phyloP scores from a whole-genome alignment of 1,140 invertebrate genomes.

The Colletes latitarsis region DNA sequence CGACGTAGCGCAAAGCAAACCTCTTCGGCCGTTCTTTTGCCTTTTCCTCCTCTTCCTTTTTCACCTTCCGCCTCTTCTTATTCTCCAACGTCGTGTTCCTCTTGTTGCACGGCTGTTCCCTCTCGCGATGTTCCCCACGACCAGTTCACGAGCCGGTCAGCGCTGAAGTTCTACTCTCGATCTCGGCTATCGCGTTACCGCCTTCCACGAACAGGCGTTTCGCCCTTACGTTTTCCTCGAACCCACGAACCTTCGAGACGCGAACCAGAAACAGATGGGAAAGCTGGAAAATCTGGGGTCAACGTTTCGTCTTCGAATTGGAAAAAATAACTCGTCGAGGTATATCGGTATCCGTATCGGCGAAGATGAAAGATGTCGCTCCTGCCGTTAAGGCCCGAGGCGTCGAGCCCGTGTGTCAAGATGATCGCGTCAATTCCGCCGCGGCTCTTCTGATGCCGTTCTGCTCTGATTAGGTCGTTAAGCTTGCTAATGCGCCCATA shows the following conservation, averaged over 20 bases:
- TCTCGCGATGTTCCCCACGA: slow-evolving; percentile 21
- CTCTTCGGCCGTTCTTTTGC: slow-evolving; percentile 47
- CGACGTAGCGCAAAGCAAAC: slow-evolving; percentile 71
- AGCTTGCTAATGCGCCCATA: slow-evolving; percentile 66
- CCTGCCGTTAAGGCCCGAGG: slow-evolving; percentile 47
- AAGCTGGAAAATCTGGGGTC: background rate
- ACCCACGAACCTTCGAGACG: background rate
- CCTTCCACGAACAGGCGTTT: slow-evolving; percentile 19
- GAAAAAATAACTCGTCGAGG: too few relatives aligned
- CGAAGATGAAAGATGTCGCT: slow-evolving; percentile 56
- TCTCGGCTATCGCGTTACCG: slow-evolving; percentile 58
- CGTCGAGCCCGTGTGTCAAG: slow-evolving; percentile 57
- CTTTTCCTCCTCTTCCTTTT: slow-evolving; percentile 40
- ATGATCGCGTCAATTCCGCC: slow-evolving; percentile 48
- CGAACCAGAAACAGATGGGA: background rate
- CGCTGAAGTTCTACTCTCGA: slow-evolving; percentile 41
- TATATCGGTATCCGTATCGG: slow-evolving; percentile 6
- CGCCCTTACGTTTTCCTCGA: slow-evolving; percentile 18
- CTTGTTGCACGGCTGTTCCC: slow-evolving; percentile 47
- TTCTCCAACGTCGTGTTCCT: slow-evolving; percentile 37
- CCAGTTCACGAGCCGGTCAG: slow-evolving; percentile 53
- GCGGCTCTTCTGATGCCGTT: slow-evolving; percentile 48
- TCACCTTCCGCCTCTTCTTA: slow-evolving; percentile 34
- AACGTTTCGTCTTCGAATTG: background rate
- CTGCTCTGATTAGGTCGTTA: slow-evolving; percentile 72